These are phyloP conservation scores for Calephelis virginiensis DNA, from an alignment of 1,140 invertebrate species.

Conservation along the genomic window DNA sequence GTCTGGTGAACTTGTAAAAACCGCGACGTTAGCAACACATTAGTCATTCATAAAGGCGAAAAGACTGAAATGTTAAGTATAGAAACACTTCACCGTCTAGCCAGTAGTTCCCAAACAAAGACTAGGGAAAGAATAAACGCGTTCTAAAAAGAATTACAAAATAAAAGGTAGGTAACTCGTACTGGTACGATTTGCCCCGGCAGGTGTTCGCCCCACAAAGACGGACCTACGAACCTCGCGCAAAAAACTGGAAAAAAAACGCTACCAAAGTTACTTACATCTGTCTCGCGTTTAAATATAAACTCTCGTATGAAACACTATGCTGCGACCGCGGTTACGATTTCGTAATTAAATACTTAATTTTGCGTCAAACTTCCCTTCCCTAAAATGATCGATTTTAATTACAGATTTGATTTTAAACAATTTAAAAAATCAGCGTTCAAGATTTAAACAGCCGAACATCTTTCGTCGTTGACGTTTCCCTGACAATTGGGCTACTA, in stretches of 20 bases:
- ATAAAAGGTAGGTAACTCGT: constrained; percentile 37
- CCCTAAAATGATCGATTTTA: no score
- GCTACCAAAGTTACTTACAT: constrained; percentile 65
- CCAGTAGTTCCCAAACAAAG: neutral
- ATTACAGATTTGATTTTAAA: no score
- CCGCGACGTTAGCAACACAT: no score
- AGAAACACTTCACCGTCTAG: no score
- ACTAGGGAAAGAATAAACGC: constrained; percentile 30
- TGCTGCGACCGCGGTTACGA: neutral
- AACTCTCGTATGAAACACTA: neutral
- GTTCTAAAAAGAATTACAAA: constrained; percentile 37
- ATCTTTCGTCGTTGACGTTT: no score
- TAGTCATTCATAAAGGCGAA: no score
- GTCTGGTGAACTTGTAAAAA: no score
- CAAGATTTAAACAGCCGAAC: no score
- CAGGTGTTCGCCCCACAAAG: constrained; percentile 64
- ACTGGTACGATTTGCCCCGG: constrained; percentile 37
- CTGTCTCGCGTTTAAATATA: constrained; percentile 39
- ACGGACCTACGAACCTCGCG: constrained; percentile 45
- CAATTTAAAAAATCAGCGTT: no score
- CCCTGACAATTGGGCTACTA: no score
- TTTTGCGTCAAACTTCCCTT: no score
- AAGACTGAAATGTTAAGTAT: no score
- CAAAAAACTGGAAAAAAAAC: constrained; percentile 54
- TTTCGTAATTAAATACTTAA: constrained; percentile 22